Base-by-base conservation (phyloP, 2,888 invertebrate species). In the Shargacucullia verbasci region DNA sequence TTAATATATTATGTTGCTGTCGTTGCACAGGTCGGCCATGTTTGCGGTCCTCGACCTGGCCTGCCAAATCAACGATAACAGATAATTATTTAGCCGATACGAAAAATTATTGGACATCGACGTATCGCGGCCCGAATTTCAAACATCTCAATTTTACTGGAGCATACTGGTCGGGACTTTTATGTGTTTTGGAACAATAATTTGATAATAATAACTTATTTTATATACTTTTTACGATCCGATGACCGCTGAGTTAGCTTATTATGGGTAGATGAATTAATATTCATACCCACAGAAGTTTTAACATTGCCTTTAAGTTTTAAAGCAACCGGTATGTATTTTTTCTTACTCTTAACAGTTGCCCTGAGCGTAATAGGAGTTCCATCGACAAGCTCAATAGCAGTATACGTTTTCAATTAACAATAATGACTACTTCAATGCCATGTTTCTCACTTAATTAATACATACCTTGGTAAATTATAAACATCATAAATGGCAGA, bases 71-170 rank as follows among this genome's bases (percentile, higher is more conserved):
- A 76, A 74, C 85, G 90, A 93, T 91, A 90, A 85, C 88, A 87
- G 87, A 86, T 90, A 91, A 90, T 92, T 92, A 92, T 91, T 92
- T 84, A 78, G 79, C 77, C 81, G 89, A 89, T 90, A 89, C 89
- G 84, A 88, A 89, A 90, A 89, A 89, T 87, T 90, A 91, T 91
- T 88, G 86, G 88, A 77, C 76, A 76, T 72, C 68, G 79, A 79
- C 82, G 85, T 85, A 87, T 86, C 85, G 82, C 73, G 81, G 76
- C 69, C 80, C 79, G 81, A 85, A 84, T 85, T 87, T 89, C 79
- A 82, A 86, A 92, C 87, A 84, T 85, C 90, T 92, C 84, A 90
- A 91, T 92, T 88, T 85, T 80, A 74, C 63, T 67, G 74, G 63
- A 64, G 63, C 68, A 73, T 69, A 66, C 58, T 66, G 72, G 45